Evolutionary conservation across 1,140 invertebrate genomes (phyloP).

Genomic region (Galendromus occidentalis): DNA sequence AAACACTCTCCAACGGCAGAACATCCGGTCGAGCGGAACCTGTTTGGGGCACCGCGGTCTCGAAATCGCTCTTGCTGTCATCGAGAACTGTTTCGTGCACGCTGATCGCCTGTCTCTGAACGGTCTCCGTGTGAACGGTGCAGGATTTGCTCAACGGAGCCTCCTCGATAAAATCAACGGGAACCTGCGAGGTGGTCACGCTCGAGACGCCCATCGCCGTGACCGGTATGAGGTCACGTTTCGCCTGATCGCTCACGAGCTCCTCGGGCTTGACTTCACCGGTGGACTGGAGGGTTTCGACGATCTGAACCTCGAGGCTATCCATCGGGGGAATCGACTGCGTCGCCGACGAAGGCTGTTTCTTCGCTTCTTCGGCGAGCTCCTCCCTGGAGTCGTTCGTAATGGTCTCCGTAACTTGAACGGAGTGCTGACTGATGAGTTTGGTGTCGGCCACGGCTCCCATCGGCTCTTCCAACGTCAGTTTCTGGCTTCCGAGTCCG

Average conservation of each 20-base stretch:
- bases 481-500: neutral
- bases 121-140: neutral
- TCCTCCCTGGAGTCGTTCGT: neutral
- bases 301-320: neutral
- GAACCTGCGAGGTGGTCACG: neutral
- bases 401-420: neutral
- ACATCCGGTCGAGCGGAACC: neutral
- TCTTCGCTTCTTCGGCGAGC: neutral
- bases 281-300: neutral
- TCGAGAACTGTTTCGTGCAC: neutral
- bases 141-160: neutral
- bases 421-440: neutral
- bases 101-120: neutral
- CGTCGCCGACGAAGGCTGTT: neutral
- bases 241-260: neutral
- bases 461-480: neutral
- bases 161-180: neutral
- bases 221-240: neutral
- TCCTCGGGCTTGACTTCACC: neutral
- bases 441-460: neutral
- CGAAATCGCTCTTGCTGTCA: constrained; percentile 4
- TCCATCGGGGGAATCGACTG: neutral
- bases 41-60: neutral
- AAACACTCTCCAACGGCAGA: neutral
- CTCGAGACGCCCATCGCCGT: neutral